Evolutionary conservation across 1,140 invertebrate species (phyloP).

Genomic region (Pararge aegeria): DNA sequence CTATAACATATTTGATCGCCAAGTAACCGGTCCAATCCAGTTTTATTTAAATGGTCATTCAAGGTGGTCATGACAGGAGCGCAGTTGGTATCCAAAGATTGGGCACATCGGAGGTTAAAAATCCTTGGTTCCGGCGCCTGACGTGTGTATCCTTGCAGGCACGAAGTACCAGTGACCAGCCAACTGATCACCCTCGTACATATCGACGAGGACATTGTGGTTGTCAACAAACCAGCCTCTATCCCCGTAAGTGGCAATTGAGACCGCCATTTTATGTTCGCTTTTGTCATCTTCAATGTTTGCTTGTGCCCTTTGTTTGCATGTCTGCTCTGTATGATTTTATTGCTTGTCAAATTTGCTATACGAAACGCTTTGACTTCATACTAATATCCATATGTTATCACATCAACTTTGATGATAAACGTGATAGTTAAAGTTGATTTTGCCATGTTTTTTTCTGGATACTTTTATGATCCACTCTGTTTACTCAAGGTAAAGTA

Average conservation of each 20-base stretch:
- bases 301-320: conserved; percentile 39
- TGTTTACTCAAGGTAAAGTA: too few species aligned
- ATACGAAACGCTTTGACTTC: background rate
- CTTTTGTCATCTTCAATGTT: conserved; percentile 23
- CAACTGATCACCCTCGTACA: conserved; percentile 96
- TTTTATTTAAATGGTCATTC: background rate
- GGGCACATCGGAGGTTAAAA: conserved; percentile 12
- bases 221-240: conserved; percentile 99
- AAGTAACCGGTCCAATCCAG: background rate
- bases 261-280: conserved; percentile 83
- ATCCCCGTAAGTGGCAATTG: conserved; percentile 95
- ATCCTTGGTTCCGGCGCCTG: conserved; percentile 36
- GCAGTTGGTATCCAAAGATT: conserved; percentile 16
- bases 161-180: conserved; percentile 97
- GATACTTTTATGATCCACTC: too few species aligned
- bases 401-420: background rate
- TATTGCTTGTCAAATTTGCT: conserved; percentile 1
- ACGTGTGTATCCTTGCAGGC: conserved; percentile 88
- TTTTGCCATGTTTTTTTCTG: too few species aligned
- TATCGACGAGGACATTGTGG: conserved; percentile 98
- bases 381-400: background rate
- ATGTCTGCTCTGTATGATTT: conserved; percentile 10
- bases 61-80: background rate
- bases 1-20: background rate
- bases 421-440: background rate